These are phyloP conservation scores for Ovibos moschatus DNA, from an alignment of 2,113 vertebrate genomes.

Conservation along the genomic window DNA sequence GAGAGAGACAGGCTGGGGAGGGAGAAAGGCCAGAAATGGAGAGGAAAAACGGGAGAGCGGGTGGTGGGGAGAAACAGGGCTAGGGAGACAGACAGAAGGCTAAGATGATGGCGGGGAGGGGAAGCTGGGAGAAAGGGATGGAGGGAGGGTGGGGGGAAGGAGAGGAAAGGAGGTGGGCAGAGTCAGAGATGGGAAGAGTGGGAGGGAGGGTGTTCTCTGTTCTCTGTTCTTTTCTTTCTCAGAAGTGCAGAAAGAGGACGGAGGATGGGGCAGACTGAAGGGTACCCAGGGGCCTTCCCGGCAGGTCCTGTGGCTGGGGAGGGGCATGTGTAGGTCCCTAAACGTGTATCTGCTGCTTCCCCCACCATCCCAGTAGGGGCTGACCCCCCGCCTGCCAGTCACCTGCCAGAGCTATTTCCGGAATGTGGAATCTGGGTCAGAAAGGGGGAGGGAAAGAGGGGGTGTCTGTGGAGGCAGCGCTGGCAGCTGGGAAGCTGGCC, in stretches of 20 bases:
- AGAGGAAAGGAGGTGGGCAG: background rate
- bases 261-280: background rate
- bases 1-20: background rate
- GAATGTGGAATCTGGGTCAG: constrained; percentile 83
- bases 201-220: background rate
- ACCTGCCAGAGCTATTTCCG: constrained; percentile 83
- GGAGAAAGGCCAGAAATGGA: background rate
- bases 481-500: constrained; percentile 43
- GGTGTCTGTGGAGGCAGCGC: background rate
- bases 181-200: background rate
- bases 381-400: constrained; percentile 64
- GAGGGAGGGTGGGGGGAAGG: background rate
- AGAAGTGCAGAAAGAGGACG: background rate
- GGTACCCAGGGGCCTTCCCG: background rate
- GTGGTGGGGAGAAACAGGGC: background rate
- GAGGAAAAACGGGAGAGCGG: background rate
- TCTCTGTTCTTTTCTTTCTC: background rate
- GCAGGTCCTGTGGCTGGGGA: background rate
- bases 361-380: background rate
- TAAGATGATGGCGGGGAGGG: background rate
- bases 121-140: background rate
- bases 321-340: background rate
- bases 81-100: background rate
- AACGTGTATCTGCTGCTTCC: background rate
- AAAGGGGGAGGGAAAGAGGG: constrained; percentile 73